These are phyloP conservation scores for Paradoxurus hermaphroditus DNA, from an alignment of 2,113 vertebrate genomes.

Conservation along the genomic window DNA sequence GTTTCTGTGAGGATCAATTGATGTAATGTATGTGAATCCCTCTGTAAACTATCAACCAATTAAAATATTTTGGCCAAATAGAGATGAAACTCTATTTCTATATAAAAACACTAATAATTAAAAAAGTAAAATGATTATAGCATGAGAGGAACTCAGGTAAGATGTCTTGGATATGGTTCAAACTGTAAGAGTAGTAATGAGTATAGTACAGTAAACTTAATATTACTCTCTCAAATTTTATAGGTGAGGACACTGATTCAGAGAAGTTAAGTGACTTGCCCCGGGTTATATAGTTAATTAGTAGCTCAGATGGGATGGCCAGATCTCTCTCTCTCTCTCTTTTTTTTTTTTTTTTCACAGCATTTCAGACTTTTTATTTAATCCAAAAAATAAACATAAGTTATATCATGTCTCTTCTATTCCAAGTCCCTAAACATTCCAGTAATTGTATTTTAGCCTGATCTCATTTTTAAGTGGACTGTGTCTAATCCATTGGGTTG, in stretches of 20 bases:
- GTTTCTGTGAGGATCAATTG: not conserved
- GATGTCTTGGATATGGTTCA: not conserved
- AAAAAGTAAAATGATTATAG: not conserved
- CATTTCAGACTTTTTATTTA: not conserved
- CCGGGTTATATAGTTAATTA: not conserved
- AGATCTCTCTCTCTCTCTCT: too few species aligned
- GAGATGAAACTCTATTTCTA: not conserved
- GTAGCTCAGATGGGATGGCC: not conserved
- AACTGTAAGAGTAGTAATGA: not conserved
- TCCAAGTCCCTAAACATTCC: not conserved
- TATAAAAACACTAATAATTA: not conserved
- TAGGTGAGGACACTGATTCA: not conserved
- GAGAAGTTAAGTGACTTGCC: not conserved
- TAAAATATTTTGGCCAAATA: not conserved
- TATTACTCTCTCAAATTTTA: not conserved
- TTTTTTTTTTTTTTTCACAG: too few species aligned
- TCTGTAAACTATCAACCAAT: not conserved
- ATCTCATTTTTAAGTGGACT: not conserved
- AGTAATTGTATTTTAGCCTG: not conserved
- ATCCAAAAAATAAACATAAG: not conserved
- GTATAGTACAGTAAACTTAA: not conserved
- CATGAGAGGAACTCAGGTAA: not conserved
- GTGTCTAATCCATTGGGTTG: not conserved
- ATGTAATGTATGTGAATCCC: not conserved
- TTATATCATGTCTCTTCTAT: not conserved